phyloP scores from a whole-genome alignment of 2,888 invertebrate genomes.

The Hypercompe scribonia region DNA sequence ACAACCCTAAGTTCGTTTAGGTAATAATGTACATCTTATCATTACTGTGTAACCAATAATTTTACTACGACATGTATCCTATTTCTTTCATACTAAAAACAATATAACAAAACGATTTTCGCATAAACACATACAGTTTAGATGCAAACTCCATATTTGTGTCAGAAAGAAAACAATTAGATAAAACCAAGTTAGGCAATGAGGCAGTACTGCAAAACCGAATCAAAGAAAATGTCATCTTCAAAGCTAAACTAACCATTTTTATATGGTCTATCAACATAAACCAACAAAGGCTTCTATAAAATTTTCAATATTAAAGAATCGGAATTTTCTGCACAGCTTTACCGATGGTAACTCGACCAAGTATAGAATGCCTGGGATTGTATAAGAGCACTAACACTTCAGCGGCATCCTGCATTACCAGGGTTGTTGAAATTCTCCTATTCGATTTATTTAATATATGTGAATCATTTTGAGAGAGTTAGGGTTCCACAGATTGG shows the following conservation, averaged over 20 bases:
- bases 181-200: neutral
- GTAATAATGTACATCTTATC: neutral
- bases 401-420: slow-evolving; percentile 28
- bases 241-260: slow-evolving; percentile 11
- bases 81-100: neutral
- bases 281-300: slow-evolving; percentile 24
- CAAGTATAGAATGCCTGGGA: slow-evolving; percentile 22
- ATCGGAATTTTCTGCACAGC: slow-evolving; percentile 22
- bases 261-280: slow-evolving; percentile 15
- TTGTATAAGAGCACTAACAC: slow-evolving; percentile 23
- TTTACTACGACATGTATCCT: neutral
- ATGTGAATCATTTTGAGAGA: slow-evolving; percentile 40
- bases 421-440: slow-evolving; percentile 51
- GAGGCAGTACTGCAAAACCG: neutral
- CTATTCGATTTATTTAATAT: slow-evolving; percentile 50
- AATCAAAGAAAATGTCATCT: slow-evolving; percentile 7
- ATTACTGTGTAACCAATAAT: neutral
- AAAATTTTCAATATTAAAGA: slow-evolving; percentile 27
- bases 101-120: neutral
- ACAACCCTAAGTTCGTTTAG: neutral
- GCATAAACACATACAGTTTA: neutral
- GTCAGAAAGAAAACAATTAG: neutral
- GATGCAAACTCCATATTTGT: neutral
- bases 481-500: slow-evolving; percentile 25
- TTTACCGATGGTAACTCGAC: slow-evolving; percentile 25